A percentile compares a stretch with the other conserved stretches of the same genome.
These are phyloP conservation scores for Ditylenchus dipsaci DNA, from an alignment of 1,140 invertebrate species.

Conservation along the genomic window DNA sequence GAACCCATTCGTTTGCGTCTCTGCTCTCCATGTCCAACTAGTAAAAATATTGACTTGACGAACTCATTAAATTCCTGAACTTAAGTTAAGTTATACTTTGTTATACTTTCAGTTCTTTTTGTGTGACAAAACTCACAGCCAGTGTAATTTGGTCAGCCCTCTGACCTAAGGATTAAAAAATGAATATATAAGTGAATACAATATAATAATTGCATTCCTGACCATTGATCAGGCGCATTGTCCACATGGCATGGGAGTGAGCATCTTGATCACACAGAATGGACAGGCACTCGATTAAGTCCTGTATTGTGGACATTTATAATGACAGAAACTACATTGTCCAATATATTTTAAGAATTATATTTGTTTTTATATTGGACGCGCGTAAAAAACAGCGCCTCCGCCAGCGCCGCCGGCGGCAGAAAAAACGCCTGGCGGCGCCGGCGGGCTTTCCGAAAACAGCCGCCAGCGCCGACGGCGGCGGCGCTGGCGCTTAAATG, in stretches of 20 bases:
- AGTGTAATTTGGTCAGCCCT: neutral
- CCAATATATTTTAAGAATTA: slow-evolving; percentile 6
- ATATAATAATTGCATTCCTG: no score
- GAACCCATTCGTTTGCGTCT: neutral
- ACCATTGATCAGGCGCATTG: slow-evolving; percentile 44
- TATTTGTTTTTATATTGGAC: neutral
- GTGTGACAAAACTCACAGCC: neutral
- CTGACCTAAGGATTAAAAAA: slow-evolving; percentile 33
- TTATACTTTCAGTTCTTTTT: no score
- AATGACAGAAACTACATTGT: neutral
- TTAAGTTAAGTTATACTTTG: slow-evolving; percentile 1
- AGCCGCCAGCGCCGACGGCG: no score
- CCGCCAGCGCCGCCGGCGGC: no score
- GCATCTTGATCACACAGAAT: slow-evolving; percentile 36
- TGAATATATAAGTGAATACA: slow-evolving; percentile 32
- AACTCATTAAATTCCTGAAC: slow-evolving; percentile 46
- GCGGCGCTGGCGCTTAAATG: no score
- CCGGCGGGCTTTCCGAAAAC: no score
- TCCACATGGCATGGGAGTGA: slow-evolving; percentile 48
- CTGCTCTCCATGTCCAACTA: slow-evolving; percentile 17
- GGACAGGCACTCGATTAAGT: slow-evolving; percentile 43
- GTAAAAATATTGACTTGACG: slow-evolving; percentile 38
- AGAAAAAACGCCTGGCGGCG: no score
- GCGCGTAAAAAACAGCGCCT: no score
- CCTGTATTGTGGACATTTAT: slow-evolving; percentile 27